Conservation (phyloP, 2,113 vertebrate genomes). For the Sapayoa aenigma region DNA sequence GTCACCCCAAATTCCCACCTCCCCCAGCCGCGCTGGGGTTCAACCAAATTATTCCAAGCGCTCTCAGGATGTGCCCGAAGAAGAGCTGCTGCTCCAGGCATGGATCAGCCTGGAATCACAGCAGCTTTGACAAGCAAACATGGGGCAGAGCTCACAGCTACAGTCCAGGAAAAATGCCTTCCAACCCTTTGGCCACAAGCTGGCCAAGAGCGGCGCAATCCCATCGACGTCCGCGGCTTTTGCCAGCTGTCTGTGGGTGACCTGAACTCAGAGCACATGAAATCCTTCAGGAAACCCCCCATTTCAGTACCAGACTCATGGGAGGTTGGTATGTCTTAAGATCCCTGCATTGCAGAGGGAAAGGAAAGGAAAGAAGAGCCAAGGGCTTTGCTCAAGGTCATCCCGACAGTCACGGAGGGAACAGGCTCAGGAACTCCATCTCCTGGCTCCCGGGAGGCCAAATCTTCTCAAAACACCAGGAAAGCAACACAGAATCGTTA, state of each 20-base stretch:
- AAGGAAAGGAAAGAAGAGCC: neutral
- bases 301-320: neutral
- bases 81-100: neutral
- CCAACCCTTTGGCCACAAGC: neutral
- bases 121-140: neutral
- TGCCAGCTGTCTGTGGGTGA: neutral
- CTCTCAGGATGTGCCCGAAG: neutral
- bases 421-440: neutral
- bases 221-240: neutral
- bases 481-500: neutral
- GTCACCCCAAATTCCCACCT: neutral
- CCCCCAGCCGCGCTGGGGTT: accelerated
- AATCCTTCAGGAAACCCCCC: neutral
- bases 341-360: neutral
- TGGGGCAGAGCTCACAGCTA: neutral
- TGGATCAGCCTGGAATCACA: accelerated
- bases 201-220: neutral
- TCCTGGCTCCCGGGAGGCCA: neutral
- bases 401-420: neutral
- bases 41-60: neutral
- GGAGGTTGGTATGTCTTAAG: neutral
- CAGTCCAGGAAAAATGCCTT: neutral
- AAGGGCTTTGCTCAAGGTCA: conserved; percentile 11
- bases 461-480: neutral
- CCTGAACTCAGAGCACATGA: neutral